Evolutionary conservation across 2,888 invertebrate species (phyloP).

Genomic region (Erpobdella octoculata): DNA sequence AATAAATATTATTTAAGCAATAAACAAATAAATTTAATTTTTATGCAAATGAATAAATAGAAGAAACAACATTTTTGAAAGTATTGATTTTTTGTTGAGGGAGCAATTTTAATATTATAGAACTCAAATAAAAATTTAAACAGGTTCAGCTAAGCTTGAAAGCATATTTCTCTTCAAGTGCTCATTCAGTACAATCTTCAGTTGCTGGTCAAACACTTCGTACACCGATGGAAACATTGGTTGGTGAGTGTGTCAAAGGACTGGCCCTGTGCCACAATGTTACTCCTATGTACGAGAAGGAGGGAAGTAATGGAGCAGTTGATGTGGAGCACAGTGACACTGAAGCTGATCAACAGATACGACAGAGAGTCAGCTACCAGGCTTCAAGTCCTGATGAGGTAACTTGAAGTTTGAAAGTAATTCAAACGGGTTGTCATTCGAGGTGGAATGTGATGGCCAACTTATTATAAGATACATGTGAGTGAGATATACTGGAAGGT

Average conservation of each 20-base stretch:
- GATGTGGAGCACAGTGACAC: constrained; percentile 38
- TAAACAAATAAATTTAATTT: no score
- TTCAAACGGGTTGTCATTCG: no score
- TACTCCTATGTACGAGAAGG: constrained; percentile 80
- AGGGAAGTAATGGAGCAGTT: background rate
- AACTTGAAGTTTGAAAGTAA: constrained; percentile 37
- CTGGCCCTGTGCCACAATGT: constrained; percentile 97
- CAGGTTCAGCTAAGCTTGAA: background rate
- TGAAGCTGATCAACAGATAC: constrained; percentile 48
- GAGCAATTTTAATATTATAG: background rate
- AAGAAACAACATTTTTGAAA: no score
- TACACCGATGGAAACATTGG: constrained; percentile 63
- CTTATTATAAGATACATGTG: background rate
- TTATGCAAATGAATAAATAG: no score
- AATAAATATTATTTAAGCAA: no score
- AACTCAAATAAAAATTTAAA: background rate
- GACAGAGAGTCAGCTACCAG: constrained; percentile 58
- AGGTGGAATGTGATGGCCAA: no score
- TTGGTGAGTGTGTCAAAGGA: constrained; percentile 55
- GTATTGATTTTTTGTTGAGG: no score
- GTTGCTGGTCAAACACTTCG: background rate
- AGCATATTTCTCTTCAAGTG: background rate
- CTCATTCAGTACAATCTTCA: background rate
- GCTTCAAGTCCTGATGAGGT: constrained; percentile 70
- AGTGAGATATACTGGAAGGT: background rate